A percentile compares a stretch with the other conserved stretches of the same genome.
Evolutionary conservation across 2,888 invertebrate genomes (phyloP).

Genomic region (Chamaedrilus cognettii): DNA sequence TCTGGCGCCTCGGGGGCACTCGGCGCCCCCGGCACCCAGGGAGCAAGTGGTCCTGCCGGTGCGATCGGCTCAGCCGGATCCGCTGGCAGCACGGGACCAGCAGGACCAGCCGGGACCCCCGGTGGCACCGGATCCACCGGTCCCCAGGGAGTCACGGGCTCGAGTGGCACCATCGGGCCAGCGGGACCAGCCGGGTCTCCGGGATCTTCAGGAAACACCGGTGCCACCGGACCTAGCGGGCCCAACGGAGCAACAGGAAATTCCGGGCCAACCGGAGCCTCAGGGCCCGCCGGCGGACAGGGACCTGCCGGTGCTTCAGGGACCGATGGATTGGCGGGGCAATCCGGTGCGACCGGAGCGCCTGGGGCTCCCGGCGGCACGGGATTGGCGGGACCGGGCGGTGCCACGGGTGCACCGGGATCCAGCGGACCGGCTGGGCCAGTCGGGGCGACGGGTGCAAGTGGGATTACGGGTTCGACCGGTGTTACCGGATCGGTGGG

Average conservation of each 20-base stretch:
- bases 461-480: constrained; percentile 24
- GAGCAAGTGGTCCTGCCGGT: neutral
- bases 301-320: constrained; percentile 7
- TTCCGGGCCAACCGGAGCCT: constrained; percentile 19
- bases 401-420: constrained; percentile 1
- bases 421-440: constrained; percentile 16
- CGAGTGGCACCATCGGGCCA: neutral
- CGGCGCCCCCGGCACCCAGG: constrained; percentile 19
- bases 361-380: neutral
- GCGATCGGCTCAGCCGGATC: neutral
- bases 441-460: constrained; percentile 17
- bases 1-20: constrained; percentile 16
- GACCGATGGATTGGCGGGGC: constrained; percentile 12
- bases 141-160: too few relatives aligned
- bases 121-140: constrained; percentile 1
- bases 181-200: neutral
- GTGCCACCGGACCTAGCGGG: constrained; percentile 31
- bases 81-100: neutral
- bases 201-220: constrained; percentile 18
- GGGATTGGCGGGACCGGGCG: neutral
- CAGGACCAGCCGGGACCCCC: neutral
- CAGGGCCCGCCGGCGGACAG: constrained; percentile 3
- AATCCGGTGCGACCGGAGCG: constrained; percentile 6
- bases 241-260: constrained; percentile 17
- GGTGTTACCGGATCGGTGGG: constrained; percentile 27